These are phyloP conservation scores for Callinectes sapidus DNA, from an alignment of 2,888 invertebrate genomes.

Conservation along the genomic window DNA sequence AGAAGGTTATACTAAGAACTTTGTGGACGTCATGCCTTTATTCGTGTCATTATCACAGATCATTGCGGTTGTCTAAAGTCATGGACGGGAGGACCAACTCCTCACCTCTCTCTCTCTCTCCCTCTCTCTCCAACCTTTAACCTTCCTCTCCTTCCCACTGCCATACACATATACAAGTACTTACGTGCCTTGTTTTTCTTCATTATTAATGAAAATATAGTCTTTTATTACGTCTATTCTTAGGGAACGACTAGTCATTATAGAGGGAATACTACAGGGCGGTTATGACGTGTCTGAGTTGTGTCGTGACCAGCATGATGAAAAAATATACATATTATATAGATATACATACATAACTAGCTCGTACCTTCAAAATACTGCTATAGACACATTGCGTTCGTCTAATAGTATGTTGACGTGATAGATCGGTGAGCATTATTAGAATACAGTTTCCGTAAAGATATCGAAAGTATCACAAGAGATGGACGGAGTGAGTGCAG, in stretches of 20 bases:
- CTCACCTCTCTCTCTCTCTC: background rate
- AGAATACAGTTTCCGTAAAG: background rate
- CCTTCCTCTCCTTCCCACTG: background rate
- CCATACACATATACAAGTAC: background rate
- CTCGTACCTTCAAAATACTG: background rate
- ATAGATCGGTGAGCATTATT: conserved; percentile 1
- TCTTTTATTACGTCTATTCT: background rate
- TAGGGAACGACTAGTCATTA: background rate
- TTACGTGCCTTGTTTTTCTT: conserved; percentile 15
- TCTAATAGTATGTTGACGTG: background rate
- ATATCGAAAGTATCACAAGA: background rate
- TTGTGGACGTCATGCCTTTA: background rate
- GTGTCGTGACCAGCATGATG: conserved; percentile 2
- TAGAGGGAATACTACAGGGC: background rate
- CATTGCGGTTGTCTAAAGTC: background rate
- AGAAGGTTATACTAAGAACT: background rate
- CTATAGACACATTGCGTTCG: background rate
- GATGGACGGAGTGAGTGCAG: conserved; percentile 11
- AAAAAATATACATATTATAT: background rate
- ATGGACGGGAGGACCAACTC: background rate
- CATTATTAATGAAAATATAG: conserved; percentile 12
- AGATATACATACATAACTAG: conserved; percentile 7
- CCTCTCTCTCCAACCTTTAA: background rate
- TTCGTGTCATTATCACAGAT: too few species aligned
- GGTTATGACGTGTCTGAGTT: background rate